These are phyloP conservation scores for Drosophila nikananu DNA, from an alignment of 1,140 invertebrate genomes.

Conservation along the genomic window DNA sequence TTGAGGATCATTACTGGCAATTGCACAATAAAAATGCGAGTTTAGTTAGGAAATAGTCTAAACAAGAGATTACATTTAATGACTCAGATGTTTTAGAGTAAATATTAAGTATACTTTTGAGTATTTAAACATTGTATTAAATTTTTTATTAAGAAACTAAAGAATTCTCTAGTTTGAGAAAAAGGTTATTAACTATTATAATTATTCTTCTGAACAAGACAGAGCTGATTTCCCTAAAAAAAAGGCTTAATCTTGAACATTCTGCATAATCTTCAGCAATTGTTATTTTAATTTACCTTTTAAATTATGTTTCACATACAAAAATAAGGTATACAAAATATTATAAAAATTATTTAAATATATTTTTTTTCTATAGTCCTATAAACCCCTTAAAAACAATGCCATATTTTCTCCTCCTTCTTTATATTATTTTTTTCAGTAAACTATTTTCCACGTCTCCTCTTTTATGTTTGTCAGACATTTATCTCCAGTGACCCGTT, in stretches of 20 bases:
- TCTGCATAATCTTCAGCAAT: background rate
- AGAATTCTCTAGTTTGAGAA: no score
- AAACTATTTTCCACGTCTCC: constrained; percentile 9
- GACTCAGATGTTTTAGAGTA: no score
- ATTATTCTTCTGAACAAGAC: no score
- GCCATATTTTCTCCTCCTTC: rapidly evolving
- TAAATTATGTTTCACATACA: background rate
- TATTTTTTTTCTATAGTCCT: no score
- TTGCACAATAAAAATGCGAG: background rate
- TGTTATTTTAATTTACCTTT: background rate
- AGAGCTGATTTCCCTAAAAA: no score
- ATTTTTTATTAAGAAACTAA: no score
- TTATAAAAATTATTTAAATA: no score
- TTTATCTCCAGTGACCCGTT: constrained; percentile 30
- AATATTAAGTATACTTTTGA: no score
- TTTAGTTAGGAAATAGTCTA: background rate
- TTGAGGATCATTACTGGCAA: constrained; percentile 10
- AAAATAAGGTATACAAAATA: no score
- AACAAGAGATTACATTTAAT: background rate
- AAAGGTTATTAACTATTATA: no score
- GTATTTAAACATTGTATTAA: no score
- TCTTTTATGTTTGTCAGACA: constrained; percentile 30
- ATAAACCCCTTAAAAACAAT: background rate
- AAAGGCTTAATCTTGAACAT: no score
- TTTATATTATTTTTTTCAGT: background rate